These are phyloP conservation scores for Paramuricea clavata DNA, from an alignment of 92 coral and sea anemone genomes.

Conservation along the genomic window DNA sequence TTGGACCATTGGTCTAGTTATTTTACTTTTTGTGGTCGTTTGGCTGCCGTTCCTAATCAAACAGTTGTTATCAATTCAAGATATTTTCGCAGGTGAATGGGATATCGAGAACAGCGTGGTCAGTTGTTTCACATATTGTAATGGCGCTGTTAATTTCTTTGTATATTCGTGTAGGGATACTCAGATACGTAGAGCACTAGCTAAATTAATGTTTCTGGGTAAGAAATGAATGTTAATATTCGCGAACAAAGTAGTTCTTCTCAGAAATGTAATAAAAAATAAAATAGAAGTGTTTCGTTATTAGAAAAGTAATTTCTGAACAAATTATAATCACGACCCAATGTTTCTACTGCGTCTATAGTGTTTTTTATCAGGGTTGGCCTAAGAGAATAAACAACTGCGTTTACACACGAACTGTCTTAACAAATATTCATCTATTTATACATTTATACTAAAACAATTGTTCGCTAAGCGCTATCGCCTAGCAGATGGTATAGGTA, in stretches of 20 bases:
- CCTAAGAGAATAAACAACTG: no score
- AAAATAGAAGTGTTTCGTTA: no score
- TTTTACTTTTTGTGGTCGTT: slow-evolving; percentile 2
- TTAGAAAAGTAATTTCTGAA: no score
- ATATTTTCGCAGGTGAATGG: not conserved
- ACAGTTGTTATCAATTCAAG: not conserved
- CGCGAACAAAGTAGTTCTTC: no score
- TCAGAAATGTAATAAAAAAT: no score
- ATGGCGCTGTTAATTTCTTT: slow-evolving; percentile 7
- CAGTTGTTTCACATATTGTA: not conserved
- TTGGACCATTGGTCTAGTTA: slow-evolving; percentile 11
- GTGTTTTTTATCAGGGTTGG: no score
- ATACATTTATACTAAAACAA: not conserved
- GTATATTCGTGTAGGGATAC: slow-evolving; percentile 3
- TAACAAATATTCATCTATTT: slow-evolving; percentile 4
- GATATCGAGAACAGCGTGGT: not conserved
- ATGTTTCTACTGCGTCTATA: no score
- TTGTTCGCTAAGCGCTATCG: no score
- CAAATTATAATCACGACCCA: no score
- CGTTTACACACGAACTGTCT: not conserved
- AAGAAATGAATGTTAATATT: not conserved
- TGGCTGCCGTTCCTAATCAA: slow-evolving; percentile 22
- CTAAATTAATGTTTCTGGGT: not conserved
- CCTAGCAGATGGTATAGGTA: no score
- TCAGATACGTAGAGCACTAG: not conserved